Evolutionary conservation across 2,888 invertebrate species (phyloP), one percentile per base, ranked within the genome.

Genomic region (Parnassius apollo): DNA sequence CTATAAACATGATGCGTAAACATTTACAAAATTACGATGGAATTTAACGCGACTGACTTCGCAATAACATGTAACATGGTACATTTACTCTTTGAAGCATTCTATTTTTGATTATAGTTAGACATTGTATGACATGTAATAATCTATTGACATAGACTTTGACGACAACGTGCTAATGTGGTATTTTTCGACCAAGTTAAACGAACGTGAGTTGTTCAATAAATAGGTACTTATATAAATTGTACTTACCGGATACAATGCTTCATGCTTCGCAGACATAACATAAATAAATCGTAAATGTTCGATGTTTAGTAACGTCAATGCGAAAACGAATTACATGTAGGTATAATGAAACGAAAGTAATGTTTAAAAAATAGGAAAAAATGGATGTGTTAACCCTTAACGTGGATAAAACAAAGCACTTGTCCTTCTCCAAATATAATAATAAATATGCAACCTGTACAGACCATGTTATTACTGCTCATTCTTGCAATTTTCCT

Each of bases 191-290:
- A 12, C 4, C 13, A 49, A 13, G 12, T 49, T 46, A 46, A 49
- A 49, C 49, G 49, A 49, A 49, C 13, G 18, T 49, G 49, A 49
- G 8, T 49, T 4, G 18, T 49, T 13, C n/a, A 13, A 12, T 49
- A 53, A 49, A 48, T 57, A 18, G 18, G 18, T 18, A n/a, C n/a
- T n/a, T n/a, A 44, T 51, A 52, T 42, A 59, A 45, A 42, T 44
- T 50, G 4, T 67, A 85, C 86, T 87, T 76, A 89, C 90, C 65
- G 90, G 90, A 74, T 89, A 89, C 58, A 89, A 68, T 2, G 83
- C 83, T 68, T 89, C 89, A 68, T 73, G 82, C 65, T 80, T 84
- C 22, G 79, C 77, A 1, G 82, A 77, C 89, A 76, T 83, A 70
- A 70, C 9, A 66, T 56, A 46, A 56, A 22, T 46, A 1, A n/a